phyloP scores from a whole-genome alignment of 2,797 vertebrate species.

The Catostomus latipinnis region DNA sequence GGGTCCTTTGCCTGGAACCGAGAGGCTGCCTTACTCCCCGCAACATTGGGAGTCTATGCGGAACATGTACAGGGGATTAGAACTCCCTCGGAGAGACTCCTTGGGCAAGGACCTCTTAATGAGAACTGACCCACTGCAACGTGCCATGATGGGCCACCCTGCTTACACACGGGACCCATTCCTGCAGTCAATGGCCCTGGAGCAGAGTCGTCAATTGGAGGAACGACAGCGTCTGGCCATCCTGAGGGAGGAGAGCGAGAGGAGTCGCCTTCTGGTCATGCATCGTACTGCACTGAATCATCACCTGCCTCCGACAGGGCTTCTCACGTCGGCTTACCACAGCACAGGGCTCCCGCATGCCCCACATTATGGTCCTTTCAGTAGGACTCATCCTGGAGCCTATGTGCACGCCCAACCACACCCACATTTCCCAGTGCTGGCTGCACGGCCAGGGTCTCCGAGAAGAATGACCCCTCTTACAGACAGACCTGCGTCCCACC shows the following conservation, averaged over 20 bases:
- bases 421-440: slow-evolving; percentile 44
- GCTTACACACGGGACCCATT: slow-evolving; percentile 43
- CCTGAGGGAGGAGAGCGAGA: slow-evolving; percentile 45
- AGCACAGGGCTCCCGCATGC: slow-evolving; percentile 34
- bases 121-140: slow-evolving; percentile 47
- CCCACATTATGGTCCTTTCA: slow-evolving; percentile 26
- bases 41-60: slow-evolving; percentile 59
- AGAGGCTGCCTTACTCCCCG: slow-evolving; percentile 51
- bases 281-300: slow-evolving; percentile 46
- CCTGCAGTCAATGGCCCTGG: slow-evolving; percentile 55
- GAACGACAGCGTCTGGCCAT: slow-evolving; percentile 53
- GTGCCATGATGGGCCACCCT: slow-evolving; percentile 40
- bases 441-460: slow-evolving; percentile 40
- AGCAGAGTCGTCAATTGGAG: slow-evolving; percentile 53
- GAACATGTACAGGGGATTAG: slow-evolving; percentile 44
- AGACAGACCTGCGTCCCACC: slow-evolving; percentile 29
- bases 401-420: slow-evolving; percentile 40
- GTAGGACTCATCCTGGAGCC: slow-evolving; percentile 40
- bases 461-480: slow-evolving; percentile 51
- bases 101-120: slow-evolving; percentile 52
- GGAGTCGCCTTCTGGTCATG: slow-evolving; percentile 43
- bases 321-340: slow-evolving; percentile 50
- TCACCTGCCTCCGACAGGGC: slow-evolving; percentile 50
- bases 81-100: slow-evolving; percentile 53
- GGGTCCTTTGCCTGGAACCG: slow-evolving; percentile 44